Percentiles rank a stretch among this genome's conserved stretches.
phyloP scores from a whole-genome alignment of 2,797 vertebrate genomes.

The Dendrocincla tyrannina region DNA sequence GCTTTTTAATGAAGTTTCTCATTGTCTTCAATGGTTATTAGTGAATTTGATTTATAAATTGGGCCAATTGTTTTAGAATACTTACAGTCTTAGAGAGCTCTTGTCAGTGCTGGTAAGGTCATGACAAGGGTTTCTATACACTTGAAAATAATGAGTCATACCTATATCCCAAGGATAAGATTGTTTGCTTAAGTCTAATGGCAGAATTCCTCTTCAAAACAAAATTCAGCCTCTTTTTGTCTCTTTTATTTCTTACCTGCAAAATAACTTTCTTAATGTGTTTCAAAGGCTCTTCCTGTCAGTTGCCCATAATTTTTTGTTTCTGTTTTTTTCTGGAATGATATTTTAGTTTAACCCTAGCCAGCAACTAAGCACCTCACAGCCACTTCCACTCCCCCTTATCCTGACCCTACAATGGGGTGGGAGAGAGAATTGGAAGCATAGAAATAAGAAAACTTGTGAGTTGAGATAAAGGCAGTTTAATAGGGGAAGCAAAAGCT shows the following conservation, averaged over 20 bases:
- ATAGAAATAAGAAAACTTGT: not conserved
- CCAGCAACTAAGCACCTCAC: not conserved
- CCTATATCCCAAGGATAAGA: rapidly evolving
- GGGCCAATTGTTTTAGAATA: not conserved
- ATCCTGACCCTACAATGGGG: not conserved
- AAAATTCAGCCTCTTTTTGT: not conserved
- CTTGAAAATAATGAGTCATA: not conserved
- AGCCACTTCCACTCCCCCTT: not conserved
- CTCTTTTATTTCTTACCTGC: not conserved
- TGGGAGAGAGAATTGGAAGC: not conserved
- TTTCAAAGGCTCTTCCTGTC: not conserved
- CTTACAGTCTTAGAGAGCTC: not conserved
- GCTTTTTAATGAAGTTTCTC: not conserved
- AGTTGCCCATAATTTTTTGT: not conserved
- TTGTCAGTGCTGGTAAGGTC: not conserved
- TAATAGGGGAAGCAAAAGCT: not conserved
- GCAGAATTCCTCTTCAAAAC: not conserved
- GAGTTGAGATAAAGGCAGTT: not conserved
- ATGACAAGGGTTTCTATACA: not conserved
- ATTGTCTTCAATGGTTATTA: not conserved
- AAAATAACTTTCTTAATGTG: not conserved
- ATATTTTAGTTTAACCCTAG: not conserved
- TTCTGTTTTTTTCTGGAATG: not conserved
- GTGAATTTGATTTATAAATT: not conserved
- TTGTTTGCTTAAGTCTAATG: not conserved